Evolutionary conservation across 1,140 invertebrate genomes (phyloP), one percentile per base, ranked within the genome.

Genomic region (Anastatus disparis): DNA sequence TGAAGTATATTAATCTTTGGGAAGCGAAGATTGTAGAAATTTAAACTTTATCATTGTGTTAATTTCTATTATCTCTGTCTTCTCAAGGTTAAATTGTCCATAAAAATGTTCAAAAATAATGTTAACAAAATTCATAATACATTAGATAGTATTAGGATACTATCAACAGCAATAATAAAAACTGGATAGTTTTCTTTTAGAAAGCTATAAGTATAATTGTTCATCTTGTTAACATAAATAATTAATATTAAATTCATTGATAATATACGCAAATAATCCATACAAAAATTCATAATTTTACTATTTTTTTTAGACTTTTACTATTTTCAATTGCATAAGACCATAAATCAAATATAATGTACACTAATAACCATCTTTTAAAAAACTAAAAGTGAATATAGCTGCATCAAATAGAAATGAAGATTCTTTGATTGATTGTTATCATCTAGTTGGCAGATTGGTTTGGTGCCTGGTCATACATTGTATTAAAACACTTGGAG

Each of bases 321-420:
- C 20, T 55, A 20, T 55, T 44, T 44, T 46, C 46, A 44, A 56
- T 66, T 40, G 35, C 27, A 63, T 63, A 12, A 17, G 3, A 53
- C 42, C 12, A 52, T 38, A 68, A 48, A 52, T 50, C n/a, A 48
- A 59, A 44, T 56, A 44, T 44, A 62, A 55, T 53, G 4, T 44
- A 46, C n/a, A 64, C 27, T 48, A 35, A 55, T 12, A 55, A 38
- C 6, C 24, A 44, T 46, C 8, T 20, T 56, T 58, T 24, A 56
- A 56, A 53, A 44, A 55, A 13, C 20, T 27, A 70, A 69, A 44
- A 38, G 22, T 52, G 20, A 46, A 22, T 38, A 38, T 31, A 48
- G 20, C 42, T 40, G n/a, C n/a, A 59, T 17, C 0, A 27, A 52
- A 26, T 52, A 68, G 29, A 58, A 67, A 67, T 31, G 22, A 48